phyloP scores from a whole-genome alignment of 2,888 invertebrate species.

The Trichacis sp. region DNA sequence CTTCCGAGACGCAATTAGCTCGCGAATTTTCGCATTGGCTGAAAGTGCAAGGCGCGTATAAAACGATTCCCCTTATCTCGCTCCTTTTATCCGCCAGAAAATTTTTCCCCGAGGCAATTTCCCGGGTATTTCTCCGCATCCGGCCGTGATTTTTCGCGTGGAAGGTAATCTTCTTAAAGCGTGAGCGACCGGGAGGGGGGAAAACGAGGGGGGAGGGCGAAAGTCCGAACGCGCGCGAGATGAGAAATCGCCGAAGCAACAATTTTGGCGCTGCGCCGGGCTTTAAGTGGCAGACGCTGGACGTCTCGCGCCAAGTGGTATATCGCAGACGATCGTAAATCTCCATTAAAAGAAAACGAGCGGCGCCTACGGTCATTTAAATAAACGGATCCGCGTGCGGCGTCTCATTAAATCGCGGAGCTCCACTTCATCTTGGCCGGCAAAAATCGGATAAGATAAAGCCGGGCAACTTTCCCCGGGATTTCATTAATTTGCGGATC shows the following conservation, averaged over 20 bases:
- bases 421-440: not conserved
- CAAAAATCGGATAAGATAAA: not conserved
- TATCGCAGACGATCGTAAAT: slow-evolving; percentile 21
- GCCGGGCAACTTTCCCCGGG: no score
- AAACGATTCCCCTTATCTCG: slow-evolving; percentile 2
- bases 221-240: slow-evolving; percentile 14
- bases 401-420: slow-evolving; percentile 23
- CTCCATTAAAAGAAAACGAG: slow-evolving; percentile 29
- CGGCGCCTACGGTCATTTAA: slow-evolving; percentile 25
- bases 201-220: not conserved
- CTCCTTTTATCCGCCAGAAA: slow-evolving; percentile 7
- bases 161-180: slow-evolving; percentile 36
- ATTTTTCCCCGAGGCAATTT: not conserved
- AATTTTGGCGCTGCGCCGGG: slow-evolving; percentile 36
- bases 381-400: slow-evolving; percentile 17
- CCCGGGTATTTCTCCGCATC: slow-evolving; percentile 1
- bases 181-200: not conserved
- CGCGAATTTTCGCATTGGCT: not conserved
- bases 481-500: no score
- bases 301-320: slow-evolving; percentile 25
- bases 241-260: slow-evolving; percentile 40
- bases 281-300: slow-evolving; percentile 6
- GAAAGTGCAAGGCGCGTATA: not conserved
- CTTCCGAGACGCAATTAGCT: not conserved
- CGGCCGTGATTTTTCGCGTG: slow-evolving; percentile 3